Evolutionary conservation across 2,888 invertebrate genomes (phyloP), one percentile per base, ranked within the genome.

Genomic region (Psylliodes chrysocephalus): DNA sequence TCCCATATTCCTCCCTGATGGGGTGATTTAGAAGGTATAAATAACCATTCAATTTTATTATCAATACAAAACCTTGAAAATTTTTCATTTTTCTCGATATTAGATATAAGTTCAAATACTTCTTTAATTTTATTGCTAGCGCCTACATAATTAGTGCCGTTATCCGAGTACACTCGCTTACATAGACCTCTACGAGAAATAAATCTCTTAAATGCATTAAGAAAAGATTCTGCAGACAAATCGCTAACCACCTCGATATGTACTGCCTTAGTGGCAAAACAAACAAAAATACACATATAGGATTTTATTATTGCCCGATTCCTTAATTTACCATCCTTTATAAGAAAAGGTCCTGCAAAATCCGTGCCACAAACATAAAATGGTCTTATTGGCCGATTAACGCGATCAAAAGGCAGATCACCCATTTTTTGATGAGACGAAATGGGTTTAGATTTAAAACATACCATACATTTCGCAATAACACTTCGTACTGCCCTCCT

Each of bases 161-260:
- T 63, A 22, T 63, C 63, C 1, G 42, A 49, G 44, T 61, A 61
- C 3, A 68, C 30, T 12, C 51, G 38, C 6, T 25, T n/a, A 25
- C 59, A 57, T 22, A 60, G 54, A 12, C 62, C 62, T 30, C 60
- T 44, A 22, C 64, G 54, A 40, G 59, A 5, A 47, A 60, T 38
- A 49, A 69, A 67, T 52, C 62, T 46, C 7, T 53, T 53, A 14
- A 63, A 25, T 1, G 49, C 18, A 15, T 49, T 47, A 14, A 57
- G 14, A 52, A 63, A 57, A 6, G 30, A 15, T 44, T 51, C 56
- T 0, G 57, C 52, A 1, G 52, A 44, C 15, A 63, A 28, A 47
- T 55, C 57, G 17, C 30, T 35, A 6, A 63, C 63, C 28, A 57
- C 3, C 42, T 63, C 57, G n/a, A 55, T 28, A 44, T 63, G 57